phyloP scores from a whole-genome alignment of 2,888 invertebrate genomes.

The Eupithecia insigniata region DNA sequence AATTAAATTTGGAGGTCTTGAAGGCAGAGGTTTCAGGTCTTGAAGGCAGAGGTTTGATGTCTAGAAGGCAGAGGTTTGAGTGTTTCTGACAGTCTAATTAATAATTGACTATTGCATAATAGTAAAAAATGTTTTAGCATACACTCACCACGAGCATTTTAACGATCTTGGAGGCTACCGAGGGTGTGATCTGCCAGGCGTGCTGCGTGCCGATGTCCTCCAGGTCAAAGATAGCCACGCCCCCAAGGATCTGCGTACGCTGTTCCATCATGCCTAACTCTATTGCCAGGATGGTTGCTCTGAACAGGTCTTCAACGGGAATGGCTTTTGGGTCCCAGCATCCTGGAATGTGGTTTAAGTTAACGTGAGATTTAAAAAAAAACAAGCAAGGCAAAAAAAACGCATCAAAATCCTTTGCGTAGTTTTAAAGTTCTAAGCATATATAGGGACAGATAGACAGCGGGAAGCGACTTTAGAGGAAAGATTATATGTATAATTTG shows the following conservation, averaged over 20 bases:
- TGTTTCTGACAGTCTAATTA: too few relatives aligned
- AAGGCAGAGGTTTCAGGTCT: too few relatives aligned
- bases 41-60: too few relatives aligned
- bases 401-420: too few relatives aligned
- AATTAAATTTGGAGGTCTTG: neutral
- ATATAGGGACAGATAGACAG: too few relatives aligned
- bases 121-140: neutral
- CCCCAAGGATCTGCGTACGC: conserved; percentile 90
- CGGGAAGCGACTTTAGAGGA: too few relatives aligned
- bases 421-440: too few relatives aligned
- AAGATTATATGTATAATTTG: too few relatives aligned
- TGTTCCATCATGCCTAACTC: conserved; percentile 91
- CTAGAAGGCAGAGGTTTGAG: too few relatives aligned
- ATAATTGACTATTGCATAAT: neutral
- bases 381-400: neutral
- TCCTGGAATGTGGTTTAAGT: conserved; percentile 69
- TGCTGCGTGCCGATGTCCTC: conserved; percentile 88
- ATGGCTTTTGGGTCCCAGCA: conserved; percentile 89
- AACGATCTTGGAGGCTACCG: conserved; percentile 87
- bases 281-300: conserved; percentile 87
- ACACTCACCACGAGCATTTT: conserved; percentile 86
- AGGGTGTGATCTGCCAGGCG: conserved; percentile 89
- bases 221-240: conserved; percentile 90
- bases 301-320: conserved; percentile 88
- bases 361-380: neutral